These are phyloP conservation scores for Equus przewalskii DNA, from an alignment of 2,113 vertebrate species.

Conservation along the genomic window DNA sequence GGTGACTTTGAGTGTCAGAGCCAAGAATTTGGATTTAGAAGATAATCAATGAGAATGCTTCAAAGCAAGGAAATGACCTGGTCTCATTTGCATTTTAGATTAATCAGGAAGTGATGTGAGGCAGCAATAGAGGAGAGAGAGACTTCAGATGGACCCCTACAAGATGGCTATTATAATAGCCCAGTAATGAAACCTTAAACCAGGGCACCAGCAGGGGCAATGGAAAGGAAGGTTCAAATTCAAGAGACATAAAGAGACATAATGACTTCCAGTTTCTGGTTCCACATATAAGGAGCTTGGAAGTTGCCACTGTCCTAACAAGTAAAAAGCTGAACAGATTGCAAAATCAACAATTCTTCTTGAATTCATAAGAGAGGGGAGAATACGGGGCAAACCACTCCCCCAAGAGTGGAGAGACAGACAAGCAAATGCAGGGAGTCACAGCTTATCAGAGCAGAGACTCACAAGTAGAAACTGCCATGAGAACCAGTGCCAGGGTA, in stretches of 20 bases:
- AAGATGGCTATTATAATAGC: background rate
- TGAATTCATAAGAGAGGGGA: background rate
- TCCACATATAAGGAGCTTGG: background rate
- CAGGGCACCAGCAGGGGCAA: background rate
- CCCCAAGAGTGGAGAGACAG: background rate
- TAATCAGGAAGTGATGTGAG: conserved; percentile 21
- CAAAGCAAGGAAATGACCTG: conserved; percentile 22
- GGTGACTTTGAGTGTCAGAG: background rate
- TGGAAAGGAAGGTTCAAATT: background rate
- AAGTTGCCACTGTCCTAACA: background rate
- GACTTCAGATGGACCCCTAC: background rate
- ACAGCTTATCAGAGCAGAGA: background rate
- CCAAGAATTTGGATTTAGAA: conserved; percentile 12
- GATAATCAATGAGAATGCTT: background rate
- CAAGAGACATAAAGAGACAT: background rate
- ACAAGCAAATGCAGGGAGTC: background rate
- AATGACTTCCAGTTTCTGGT: background rate
- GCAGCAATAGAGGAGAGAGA: background rate
- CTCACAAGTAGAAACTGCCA: background rate
- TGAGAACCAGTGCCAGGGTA: background rate
- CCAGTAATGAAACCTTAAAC: background rate
- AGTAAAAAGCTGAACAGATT: background rate
- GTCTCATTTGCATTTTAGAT: background rate
- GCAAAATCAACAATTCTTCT: background rate
- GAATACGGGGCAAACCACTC: background rate